Evolutionary conservation across 1,140 invertebrate species (phyloP).

Genomic region (Drosophila busckii): DNA sequence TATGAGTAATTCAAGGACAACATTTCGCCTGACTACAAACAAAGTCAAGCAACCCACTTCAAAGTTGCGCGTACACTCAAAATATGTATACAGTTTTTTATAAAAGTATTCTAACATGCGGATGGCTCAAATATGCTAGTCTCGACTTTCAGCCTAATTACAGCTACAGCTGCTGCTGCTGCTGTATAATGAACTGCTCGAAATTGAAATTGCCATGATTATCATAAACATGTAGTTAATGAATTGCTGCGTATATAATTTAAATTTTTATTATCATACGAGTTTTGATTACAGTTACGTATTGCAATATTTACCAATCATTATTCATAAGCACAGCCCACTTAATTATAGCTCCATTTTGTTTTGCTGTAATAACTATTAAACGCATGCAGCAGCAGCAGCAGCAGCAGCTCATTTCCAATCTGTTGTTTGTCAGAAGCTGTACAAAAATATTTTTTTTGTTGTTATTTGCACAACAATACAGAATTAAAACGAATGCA

Average conservation of each 20-base stretch:
- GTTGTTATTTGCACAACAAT: constrained; percentile 30
- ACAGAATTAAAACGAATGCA: constrained; percentile 32
- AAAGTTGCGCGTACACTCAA: constrained; percentile 42
- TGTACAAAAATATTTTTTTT: constrained; percentile 36
- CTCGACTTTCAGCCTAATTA: too few relatives aligned
- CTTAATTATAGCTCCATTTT: constrained; percentile 54
- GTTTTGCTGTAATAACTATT: constrained; percentile 1
- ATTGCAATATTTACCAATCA: constrained; percentile 23
- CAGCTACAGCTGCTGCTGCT: too few relatives aligned
- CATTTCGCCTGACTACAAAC: constrained; percentile 45
- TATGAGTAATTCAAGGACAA: constrained; percentile 69
- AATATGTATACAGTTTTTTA: too few relatives aligned
- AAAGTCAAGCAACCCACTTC: constrained; percentile 11
- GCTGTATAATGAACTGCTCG: too few relatives aligned
- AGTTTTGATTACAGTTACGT: neutral
- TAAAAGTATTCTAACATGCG: too few relatives aligned
- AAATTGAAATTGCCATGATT: too few relatives aligned
- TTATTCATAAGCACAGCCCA: constrained; percentile 48
- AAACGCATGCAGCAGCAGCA: too few relatives aligned
- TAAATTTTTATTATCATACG: constrained; percentile 4
- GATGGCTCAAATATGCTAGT: too few relatives aligned
- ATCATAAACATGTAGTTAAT: too few relatives aligned
- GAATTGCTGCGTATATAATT: too few relatives aligned
- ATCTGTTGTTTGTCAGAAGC: constrained; percentile 4
- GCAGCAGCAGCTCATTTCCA: too few relatives aligned